These are phyloP conservation scores for Cepphus grylle DNA, from an alignment of 2,113 vertebrate genomes.

Conservation along the genomic window DNA sequence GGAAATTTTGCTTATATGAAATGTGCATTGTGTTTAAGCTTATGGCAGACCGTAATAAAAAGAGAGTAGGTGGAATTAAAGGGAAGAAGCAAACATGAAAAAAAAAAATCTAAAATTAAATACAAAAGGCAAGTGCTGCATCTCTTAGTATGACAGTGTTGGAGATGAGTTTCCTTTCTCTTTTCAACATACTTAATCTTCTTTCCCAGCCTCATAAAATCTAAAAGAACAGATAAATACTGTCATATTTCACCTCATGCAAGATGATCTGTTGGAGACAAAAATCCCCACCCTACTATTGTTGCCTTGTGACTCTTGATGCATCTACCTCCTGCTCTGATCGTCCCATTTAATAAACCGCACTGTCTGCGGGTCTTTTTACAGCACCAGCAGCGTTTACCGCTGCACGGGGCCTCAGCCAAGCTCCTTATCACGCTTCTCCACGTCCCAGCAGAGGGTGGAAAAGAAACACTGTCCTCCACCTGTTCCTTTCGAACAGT, in stretches of 20 bases:
- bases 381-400: rapidly evolving
- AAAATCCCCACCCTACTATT: not conserved
- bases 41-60: not conserved
- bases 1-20: not conserved
- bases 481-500: not conserved
- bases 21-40: not conserved
- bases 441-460: not conserved
- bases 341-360: not conserved
- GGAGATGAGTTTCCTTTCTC: not conserved
- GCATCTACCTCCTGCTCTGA: not conserved
- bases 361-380: not conserved
- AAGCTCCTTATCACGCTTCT: not conserved
- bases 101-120: not conserved
- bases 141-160: not conserved
- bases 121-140: not conserved
- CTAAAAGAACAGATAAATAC: not conserved
- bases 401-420: not conserved
- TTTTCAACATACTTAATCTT: not conserved
- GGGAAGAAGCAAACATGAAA: not conserved
- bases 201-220: not conserved
- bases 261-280: not conserved
- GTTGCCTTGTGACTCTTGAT: not conserved
- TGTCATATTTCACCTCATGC: not conserved
- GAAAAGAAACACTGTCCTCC: not conserved
- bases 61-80: not conserved